Conservation (phyloP, 2,113 vertebrate genomes). For the Muntiacus reevesi region DNA sequence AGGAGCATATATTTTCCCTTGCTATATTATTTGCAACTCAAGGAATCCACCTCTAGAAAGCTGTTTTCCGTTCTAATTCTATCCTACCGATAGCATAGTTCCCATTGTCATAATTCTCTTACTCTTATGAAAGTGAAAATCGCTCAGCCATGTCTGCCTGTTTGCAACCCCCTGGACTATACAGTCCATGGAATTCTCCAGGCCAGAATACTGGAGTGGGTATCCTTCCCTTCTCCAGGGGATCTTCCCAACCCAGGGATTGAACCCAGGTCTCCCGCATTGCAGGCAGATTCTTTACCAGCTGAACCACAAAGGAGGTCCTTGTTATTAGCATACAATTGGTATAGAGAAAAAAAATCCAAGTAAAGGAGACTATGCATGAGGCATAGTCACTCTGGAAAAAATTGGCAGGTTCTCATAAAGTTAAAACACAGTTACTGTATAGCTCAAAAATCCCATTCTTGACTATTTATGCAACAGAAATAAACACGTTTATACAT, state of each 20-base stretch:
- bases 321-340: background rate
- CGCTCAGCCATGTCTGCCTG: background rate
- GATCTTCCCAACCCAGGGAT: background rate
- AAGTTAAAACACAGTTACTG: background rate
- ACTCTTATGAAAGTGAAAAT: background rate
- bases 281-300: background rate
- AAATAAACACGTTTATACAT: background rate
- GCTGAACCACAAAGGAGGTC: background rate
- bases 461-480: background rate
- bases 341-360: background rate
- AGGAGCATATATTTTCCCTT: background rate
- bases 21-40: background rate
- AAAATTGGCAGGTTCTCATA: background rate
- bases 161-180: background rate
- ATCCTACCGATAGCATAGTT: background rate
- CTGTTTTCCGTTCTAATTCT: background rate
- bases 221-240: background rate
- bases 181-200: background rate
- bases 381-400: background rate
- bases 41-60: background rate
- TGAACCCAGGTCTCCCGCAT: background rate
- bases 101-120: background rate
- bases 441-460: background rate
- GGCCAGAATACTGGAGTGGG: background rate
- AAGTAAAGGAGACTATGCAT: background rate